Conservation (phyloP, 2,113 vertebrate genomes). For the Typhlomys cinereus region DNA sequence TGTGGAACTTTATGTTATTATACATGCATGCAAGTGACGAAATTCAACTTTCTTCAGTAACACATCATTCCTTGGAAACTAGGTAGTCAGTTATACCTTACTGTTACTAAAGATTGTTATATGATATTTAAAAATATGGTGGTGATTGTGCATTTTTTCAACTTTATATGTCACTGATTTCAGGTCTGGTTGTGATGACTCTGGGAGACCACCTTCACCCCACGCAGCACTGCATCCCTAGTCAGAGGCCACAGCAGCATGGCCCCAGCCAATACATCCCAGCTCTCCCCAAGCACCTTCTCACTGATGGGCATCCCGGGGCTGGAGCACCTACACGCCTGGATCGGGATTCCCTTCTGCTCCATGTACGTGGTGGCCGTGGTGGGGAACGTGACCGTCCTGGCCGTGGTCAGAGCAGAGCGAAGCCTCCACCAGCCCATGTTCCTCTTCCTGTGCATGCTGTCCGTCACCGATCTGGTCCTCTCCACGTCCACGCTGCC, state of each 20-base stretch:
- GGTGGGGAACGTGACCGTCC: background rate
- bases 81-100: background rate
- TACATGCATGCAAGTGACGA: background rate
- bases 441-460: conserved; percentile 51
- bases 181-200: background rate
- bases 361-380: conserved; percentile 64
- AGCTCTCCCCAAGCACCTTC: conserved; percentile 67
- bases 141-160: background rate
- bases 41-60: background rate
- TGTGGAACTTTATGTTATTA: background rate
- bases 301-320: conserved; percentile 76
- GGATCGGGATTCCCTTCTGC: conserved; percentile 78
- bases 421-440: conserved; percentile 66
- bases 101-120: background rate
- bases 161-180: background rate
- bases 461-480: conserved; percentile 58
- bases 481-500: conserved; percentile 42
- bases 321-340: conserved; percentile 66
- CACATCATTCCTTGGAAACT: background rate
- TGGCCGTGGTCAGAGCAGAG: background rate
- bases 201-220: background rate
- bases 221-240: background rate
- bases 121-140: background rate
- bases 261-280: conserved; percentile 69
- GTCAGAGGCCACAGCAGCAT: background rate